Conservation (phyloP, 2,113 vertebrate genomes). For the Proteles cristata region DNA sequence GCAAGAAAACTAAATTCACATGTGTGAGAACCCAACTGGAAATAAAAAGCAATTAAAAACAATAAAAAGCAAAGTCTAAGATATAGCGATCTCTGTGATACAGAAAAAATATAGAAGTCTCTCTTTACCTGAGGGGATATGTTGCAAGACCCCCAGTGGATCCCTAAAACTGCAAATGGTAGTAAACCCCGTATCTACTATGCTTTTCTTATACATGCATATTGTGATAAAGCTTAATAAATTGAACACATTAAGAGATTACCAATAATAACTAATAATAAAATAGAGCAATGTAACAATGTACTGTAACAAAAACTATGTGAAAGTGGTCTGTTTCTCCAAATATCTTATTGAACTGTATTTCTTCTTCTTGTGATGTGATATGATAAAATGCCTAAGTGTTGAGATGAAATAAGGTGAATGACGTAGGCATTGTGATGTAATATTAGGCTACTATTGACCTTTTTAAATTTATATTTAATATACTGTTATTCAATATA, state of each 20-base stretch:
- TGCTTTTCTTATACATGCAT: background rate
- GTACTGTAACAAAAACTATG: background rate
- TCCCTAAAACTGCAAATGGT: background rate
- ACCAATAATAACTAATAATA: background rate
- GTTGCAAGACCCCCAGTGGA: background rate
- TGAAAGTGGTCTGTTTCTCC: background rate
- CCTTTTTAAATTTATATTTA: background rate
- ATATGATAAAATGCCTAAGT: background rate
- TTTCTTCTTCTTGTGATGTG: background rate
- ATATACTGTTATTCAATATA: too few species aligned
- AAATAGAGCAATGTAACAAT: background rate
- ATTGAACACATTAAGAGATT: background rate
- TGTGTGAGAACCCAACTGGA: background rate
- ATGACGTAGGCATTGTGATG: background rate
- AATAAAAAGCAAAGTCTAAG: background rate
- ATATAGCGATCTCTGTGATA: constrained; percentile 44
- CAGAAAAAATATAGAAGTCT: background rate
- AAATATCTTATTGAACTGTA: background rate
- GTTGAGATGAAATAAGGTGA: background rate
- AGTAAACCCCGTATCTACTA: background rate
- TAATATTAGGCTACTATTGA: background rate
- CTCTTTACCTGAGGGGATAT: background rate
- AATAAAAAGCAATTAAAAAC: background rate
- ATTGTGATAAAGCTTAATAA: background rate
- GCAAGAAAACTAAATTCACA: background rate